Percentiles rank a stretch among this genome's conserved stretches.
These are phyloP conservation scores for Alligator sinensis DNA, from an alignment of 2,113 vertebrate species.

Conservation along the genomic window DNA sequence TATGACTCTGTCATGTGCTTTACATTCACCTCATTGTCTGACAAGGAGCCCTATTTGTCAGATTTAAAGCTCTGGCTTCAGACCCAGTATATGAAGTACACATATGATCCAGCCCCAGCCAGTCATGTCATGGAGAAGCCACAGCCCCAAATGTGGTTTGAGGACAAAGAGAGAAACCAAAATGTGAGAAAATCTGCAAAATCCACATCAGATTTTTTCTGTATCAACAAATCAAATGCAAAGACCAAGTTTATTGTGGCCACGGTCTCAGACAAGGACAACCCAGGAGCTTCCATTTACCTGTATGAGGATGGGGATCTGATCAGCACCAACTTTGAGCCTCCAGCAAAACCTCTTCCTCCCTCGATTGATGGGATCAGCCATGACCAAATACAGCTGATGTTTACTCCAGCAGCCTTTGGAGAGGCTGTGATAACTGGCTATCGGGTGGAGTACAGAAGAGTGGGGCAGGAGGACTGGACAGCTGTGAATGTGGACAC, in stretches of 20 bases:
- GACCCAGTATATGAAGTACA: neutral
- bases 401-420: neutral
- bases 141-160: neutral
- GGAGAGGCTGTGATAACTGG: neutral
- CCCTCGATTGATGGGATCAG: neutral
- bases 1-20: constrained; percentile 17
- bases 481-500: neutral
- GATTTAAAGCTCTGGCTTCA: constrained; percentile 10
- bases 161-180: neutral
- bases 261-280: neutral
- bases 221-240: neutral
- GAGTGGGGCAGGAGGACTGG: neutral
- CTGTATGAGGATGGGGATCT: neutral
- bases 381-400: neutral
- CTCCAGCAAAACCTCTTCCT: constrained; percentile 9
- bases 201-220: neutral
- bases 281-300: constrained; percentile 6
- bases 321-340: neutral
- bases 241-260: neutral
- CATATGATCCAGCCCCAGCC: neutral
- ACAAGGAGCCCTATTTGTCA: constrained; percentile 1
- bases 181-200: neutral
- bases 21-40: constrained; percentile 24
- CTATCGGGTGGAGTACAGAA: neutral
- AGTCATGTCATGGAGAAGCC: neutral